Percentiles rank a stretch among this genome's conserved stretches.
Conservation (phyloP, 2,113 vertebrate species). For the Lagopus leucura region DNA sequence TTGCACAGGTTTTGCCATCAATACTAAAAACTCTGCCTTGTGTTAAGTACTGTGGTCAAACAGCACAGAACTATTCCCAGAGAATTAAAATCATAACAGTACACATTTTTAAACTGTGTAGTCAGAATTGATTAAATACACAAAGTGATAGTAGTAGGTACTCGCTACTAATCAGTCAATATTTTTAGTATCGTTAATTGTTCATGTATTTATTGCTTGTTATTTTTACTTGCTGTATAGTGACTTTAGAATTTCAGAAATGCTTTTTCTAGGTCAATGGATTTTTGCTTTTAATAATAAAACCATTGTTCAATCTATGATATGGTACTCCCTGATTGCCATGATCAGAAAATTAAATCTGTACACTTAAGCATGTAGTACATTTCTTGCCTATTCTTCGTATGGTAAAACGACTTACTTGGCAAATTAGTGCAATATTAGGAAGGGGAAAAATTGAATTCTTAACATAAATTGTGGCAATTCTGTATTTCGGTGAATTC, state of each 20-base stretch:
- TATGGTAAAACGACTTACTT: neutral
- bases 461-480: neutral
- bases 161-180: neutral
- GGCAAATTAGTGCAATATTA: accelerated
- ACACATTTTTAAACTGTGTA: neutral
- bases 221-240: neutral
- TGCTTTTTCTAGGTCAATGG: neutral
- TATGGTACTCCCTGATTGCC: neutral
- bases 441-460: neutral
- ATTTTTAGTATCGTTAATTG: neutral
- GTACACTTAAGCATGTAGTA: neutral
- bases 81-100: neutral
- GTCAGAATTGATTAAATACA: neutral
- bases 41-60: neutral
- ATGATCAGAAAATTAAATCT: neutral
- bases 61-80: neutral
- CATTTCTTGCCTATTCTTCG: neutral
- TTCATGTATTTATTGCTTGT: neutral
- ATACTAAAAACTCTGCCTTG: neutral
- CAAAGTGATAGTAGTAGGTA: neutral
- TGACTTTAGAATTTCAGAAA: neutral
- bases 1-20: neutral
- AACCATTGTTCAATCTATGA: neutral
- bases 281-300: neutral
- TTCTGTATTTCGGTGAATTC: neutral